Base-by-base conservation (phyloP, 2,113 vertebrate species). In the Grus americana region DNA sequence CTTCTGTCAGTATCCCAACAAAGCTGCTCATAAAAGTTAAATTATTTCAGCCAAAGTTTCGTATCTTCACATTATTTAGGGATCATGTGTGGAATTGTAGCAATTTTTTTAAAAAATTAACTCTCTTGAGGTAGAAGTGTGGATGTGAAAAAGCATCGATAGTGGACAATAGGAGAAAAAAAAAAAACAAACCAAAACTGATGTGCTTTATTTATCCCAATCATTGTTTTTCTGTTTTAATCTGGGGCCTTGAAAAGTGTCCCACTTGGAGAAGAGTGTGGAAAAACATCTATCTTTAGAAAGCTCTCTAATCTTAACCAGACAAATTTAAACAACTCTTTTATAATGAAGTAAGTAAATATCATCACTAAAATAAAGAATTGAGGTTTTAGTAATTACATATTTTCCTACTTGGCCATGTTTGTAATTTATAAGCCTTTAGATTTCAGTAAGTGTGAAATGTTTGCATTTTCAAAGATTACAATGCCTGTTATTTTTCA, bases 221-320 rank as follows among this genome's bases (percentile, higher is more conserved):
- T 82, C 27, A 54, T 63, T 92, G 58, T 79, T 95, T 73, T 95
- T 79, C 90, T 96, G 47, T 95, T 97, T 92, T 96, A 81, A 90
- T 89, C 73, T 67, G 38, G 84, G 85, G 73, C 47, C 49, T 96
- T 95, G 93, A 93, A 95, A 95, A 95, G 27, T 78, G 67, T 93
- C 67, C 55, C 71, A 73, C 72, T 92, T 95, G 94, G 93, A 94
- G 22, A 72, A 61, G 52, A 76, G 34, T 29, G 23, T 96, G 90
- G 92, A 96, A 97, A 96, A 82, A 38, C 15, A 71, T 85, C 90
- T 94, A 68, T 92, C 49, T 96, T 96, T 94, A 96, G 94, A 91
- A 92, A 90, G 40, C 73, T 61, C 38, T 67, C 84, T 96, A 81
- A 96, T 91, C 49, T 96, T 87, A 91, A 83, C 80, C 61, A 95